Evolutionary conservation across 2,113 vertebrate genomes (phyloP), one percentile per base, ranked within the genome.

Genomic region (Tachycineta bicolor): DNA sequence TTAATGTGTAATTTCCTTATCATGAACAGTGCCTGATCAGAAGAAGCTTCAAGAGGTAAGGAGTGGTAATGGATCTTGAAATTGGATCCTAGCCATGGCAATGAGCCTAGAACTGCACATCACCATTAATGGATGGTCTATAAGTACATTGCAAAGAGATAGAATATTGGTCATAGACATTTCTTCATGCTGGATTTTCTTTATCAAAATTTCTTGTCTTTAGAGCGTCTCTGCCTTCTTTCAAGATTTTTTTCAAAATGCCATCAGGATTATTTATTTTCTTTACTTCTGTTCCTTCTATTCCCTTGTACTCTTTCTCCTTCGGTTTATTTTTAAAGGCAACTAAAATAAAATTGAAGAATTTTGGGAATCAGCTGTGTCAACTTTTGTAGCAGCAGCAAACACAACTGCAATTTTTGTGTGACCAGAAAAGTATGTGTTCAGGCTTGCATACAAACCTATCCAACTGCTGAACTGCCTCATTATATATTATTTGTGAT

Each of bases 1-100:
- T 89, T 67, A 97, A 91, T 91, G 85, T 69, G 44, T 76, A 94
- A 86, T 96, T 95, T 96, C 82, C 71, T 95, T 96, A 93, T 93
- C 86, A 68, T 80, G 47, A 96, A 29, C 71, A 91, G 18, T 70
- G 59, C 26, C 46, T 93, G 64, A 91, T 93, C 77, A 93, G 92
- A 93, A 94, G 83, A 81, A 96, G 80, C 59, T 96, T 91, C 90
- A 87, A 93, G 93, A 96, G 50, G 49, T 63, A 94, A 88, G 78
- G 60, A 91, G 64, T 86, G 52, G 60, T 95, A 93, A 95, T 92
- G 91, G 90, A 85, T 87, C 90, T 91, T 93, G 68, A 78, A 91
- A 87, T 41, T 95, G 94, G 71, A 93, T 93, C 52, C 76, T 52
- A 73, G 85, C 84, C 94, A 89, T 91, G 90, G 60, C 81, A 91